Base-by-base conservation (phyloP, 2,888 invertebrate genomes). In the Mimumesa dahlbomi region DNA sequence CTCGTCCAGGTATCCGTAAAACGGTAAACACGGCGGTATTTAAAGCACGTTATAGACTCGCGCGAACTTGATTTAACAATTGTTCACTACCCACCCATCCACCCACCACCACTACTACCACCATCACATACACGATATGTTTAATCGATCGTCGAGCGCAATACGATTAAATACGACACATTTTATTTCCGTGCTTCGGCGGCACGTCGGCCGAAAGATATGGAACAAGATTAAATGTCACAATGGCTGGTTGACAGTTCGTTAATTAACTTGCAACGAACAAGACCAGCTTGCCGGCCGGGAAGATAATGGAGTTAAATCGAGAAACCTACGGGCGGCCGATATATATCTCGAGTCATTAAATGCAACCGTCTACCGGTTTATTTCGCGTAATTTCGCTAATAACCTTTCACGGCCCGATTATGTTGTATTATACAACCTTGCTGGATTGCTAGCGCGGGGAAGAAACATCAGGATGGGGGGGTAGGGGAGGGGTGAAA, bases 251-350 rank as follows among this genome's bases (percentile, higher is more conserved):
- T 29, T 57, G 67, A 40, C 53, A 56, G 72, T 46, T 49, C 45
- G 74, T 65, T 73, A 74, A 73, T 73, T 65, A 73, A 73, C 68
- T 64, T 52, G 64, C 58, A 46, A 69, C 42, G 56, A 34, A 57
- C 38, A 65, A 68, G 65, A 64, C 56, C 49, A 57, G 42, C 21
- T 25, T 36, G 53, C 53, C 9, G 29, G 9, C 19, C 25, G 21
- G 48, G 11, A 40, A 40, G 57, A 66, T 63, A 63, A 69, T 52
- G 50, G 56, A 59, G 58, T 65, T 43, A 52, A 54, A 61, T 62
- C 62, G 65, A 65, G 62, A 62, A 67, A 59, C 21, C 52, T 56
- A 43, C 46, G 19, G 56, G 14, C 29, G 21, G 13, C 13, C 58
- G 62, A 63, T 54, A 29, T 54, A 38, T 21, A 43, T 62, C 42